Conservation (phyloP, 2,888 invertebrate species). For the Deilephila elpenor region DNA sequence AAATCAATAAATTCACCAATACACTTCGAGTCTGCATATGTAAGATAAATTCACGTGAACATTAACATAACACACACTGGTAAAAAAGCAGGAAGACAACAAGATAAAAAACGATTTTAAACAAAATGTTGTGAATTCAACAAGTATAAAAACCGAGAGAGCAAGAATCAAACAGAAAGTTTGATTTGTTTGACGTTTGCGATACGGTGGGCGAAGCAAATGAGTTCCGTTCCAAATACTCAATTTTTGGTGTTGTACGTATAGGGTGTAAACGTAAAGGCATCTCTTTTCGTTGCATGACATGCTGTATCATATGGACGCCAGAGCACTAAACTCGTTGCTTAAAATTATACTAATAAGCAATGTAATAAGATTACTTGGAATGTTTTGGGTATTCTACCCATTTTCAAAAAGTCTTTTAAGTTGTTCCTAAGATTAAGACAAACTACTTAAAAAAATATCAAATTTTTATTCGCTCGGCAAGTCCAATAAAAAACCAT, state of each 20-base stretch:
- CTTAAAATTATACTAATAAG: no score
- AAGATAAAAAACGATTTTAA: neutral
- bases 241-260: neutral
- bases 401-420: no score
- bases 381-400: no score
- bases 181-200: slow-evolving; percentile 36
- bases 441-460: no score
- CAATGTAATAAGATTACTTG: no score
- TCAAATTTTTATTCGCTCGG: no score
- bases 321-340: no score
- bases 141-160: slow-evolving; percentile 29
- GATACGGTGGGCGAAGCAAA: slow-evolving; percentile 5
- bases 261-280: no score
- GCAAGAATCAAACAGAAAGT: slow-evolving; percentile 39
- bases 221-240: neutral
- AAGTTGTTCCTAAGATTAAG: no score
- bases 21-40: slow-evolving; percentile 52
- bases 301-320: no score
- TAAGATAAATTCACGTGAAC: slow-evolving; percentile 33
- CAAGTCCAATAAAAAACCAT: no score
- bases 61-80: neutral
- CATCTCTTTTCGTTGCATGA: no score
- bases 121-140: slow-evolving; percentile 23
- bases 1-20: slow-evolving; percentile 69
- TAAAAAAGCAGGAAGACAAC: neutral